Base-by-base conservation (phyloP, 2,888 invertebrate species). In the Adela reaumurella region DNA sequence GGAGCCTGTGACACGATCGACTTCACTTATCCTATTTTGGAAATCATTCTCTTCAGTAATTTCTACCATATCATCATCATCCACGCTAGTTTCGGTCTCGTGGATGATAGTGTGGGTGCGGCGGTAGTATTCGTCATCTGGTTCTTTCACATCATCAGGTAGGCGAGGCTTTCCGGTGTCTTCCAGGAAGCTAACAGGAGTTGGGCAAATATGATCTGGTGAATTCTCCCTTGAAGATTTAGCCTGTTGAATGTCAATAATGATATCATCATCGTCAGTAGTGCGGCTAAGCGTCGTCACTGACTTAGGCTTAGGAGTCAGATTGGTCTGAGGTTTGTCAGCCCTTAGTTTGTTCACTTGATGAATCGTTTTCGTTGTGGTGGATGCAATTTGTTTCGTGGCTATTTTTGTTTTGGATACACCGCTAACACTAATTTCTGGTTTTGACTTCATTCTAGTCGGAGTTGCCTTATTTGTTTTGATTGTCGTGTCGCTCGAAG, bases 151-250 rank as follows among this genome's bases (percentile, higher is more conserved):
- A 59, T 84, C 82, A 63, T 90, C 89, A 0, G 90, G 90, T 61
- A 86, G 88, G 49, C 90, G 80, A 2, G 88, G 87, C 48, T 80
- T 81, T 46, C 83, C 82, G 2, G 81, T 78, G 51, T 83, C 82
- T 46, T 83, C 83, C 46, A 74, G 71, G 6, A 82, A 78, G 41
- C 81, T 80, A 3, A 86, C 79, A 1, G 87, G 87, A 10, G 83
- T 82, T 1, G 88, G 87, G 57, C 86, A 85, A 49, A 88, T 82
- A 52, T 85, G 81, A 60, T 89, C 88, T 0, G 89, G 89, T 3
- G 89, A 87, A 46, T 87, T 86, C 64, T 90, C 90, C 17, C 89
- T 70, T 0, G 89, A 89, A 46, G 89, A 89, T 65, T 86, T 88
- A 0, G 89, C 88, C 61, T 85, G 83, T 61, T 86, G 84, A 45